Percentiles rank a stretch among this genome's conserved stretches.
phyloP scores from a whole-genome alignment of 2,113 vertebrate genomes.

The Balaenoptera acutorostrata region DNA sequence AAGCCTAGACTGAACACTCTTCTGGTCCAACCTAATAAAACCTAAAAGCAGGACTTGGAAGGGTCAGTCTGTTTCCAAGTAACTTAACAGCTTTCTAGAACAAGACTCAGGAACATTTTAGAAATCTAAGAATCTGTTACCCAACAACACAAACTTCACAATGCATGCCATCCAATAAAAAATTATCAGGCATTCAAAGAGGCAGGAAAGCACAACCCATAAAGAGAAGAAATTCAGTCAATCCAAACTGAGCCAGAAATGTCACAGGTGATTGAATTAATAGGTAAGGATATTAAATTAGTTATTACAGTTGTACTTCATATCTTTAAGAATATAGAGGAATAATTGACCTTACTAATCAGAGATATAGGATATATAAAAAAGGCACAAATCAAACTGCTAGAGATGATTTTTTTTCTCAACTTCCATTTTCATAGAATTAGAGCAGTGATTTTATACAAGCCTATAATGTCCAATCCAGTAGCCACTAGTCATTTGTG shows the following conservation, averaged over 20 bases:
- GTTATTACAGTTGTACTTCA: not conserved
- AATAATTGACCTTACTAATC: not conserved
- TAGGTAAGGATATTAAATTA: not conserved
- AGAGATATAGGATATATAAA: not conserved
- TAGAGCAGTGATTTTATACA: not conserved
- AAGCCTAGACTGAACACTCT: not conserved
- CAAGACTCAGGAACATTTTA: not conserved
- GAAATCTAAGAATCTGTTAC: too few relatives aligned
- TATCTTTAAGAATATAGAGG: not conserved
- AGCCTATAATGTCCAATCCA: not conserved
- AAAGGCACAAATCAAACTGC: not conserved
- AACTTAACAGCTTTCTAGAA: not conserved
- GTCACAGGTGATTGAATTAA: not conserved
- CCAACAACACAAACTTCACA: not conserved
- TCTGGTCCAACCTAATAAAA: not conserved
- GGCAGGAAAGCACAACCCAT: not conserved
- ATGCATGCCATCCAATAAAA: not conserved
- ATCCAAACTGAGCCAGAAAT: not conserved
- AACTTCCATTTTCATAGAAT: not conserved
- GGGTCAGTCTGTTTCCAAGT: not conserved
- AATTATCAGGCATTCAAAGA: not conserved
- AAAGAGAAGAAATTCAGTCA: not conserved
- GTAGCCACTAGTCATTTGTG: not conserved
- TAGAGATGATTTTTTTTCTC: not conserved
- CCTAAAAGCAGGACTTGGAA: not conserved